Conservation (phyloP, 2,113 vertebrate species). For the Lonchura striata region DNA sequence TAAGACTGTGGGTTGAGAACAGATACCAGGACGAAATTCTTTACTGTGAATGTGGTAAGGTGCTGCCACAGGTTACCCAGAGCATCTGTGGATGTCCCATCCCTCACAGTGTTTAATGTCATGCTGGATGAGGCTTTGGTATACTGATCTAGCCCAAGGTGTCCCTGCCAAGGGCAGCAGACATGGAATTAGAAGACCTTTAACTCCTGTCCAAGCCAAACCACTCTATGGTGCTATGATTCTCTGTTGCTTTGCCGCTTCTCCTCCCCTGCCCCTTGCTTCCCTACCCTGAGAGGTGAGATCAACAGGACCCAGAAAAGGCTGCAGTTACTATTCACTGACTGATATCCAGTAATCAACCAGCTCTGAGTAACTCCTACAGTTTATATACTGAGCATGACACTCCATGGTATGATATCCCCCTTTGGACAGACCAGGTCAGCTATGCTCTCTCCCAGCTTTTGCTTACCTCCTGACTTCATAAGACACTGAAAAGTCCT, state of each 20-base stretch:
- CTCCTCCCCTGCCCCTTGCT: neutral
- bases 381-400: neutral
- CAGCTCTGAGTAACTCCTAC: neutral
- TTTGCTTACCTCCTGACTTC: neutral
- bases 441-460: neutral
- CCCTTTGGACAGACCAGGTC: neutral
- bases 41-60: neutral
- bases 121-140: neutral
- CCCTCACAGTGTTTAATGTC: rapidly evolving
- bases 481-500: neutral
- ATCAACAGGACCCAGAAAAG: neutral
- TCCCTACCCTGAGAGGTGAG: neutral
- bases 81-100: neutral
- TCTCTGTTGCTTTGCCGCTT: neutral
- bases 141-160: neutral
- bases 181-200: neutral
- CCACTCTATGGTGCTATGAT: neutral
- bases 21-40: neutral
- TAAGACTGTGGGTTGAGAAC: neutral
- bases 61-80: neutral
- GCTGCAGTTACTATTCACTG: neutral
- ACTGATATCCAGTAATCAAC: neutral
- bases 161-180: neutral
- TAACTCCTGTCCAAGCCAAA: neutral
- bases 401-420: neutral